Evolutionary conservation across 2,113 vertebrate species (phyloP), one percentile per base, ranked within the genome.

Genomic region (Alces alces): DNA sequence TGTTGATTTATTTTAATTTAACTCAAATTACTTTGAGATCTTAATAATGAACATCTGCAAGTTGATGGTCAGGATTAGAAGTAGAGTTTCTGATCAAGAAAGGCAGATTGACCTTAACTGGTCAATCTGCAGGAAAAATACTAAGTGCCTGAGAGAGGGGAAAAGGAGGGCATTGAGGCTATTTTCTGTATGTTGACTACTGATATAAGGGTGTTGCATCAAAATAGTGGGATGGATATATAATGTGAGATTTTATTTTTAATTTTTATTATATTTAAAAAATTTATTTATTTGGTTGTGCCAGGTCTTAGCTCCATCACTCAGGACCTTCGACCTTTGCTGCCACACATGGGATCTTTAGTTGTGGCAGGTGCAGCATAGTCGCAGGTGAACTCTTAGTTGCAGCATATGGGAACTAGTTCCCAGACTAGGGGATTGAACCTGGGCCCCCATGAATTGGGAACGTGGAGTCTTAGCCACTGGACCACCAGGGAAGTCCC

Each of bases 21-120:
- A 70, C 10, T 64, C 78, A 95, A 95, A 85, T 96, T 89, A 85
- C 60, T 93, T 89, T 89, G 60, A 95, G 36, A 97, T 78, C 21
- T 54, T 89, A 86, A 55, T 27, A 88, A 95, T 5, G 84, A 96
- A 91, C 25, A 95, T 83, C 64, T 93, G 27, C 45, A 87, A 90
- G 79, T 50, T 43, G 39, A 55, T 73, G 25, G 27, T 23, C 19
- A 85, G 33, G 11, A 96, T 88, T 80, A 76, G 39, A 93, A 86
- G 79, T 50, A 88, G 0, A 85, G 57, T 85, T 95, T 97, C 50
- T 97, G n/a, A 45, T 60, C 58, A 82, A 80, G 60, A 87, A 96
- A 91, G 23, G 33, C 33, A 96, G 64, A 82, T 1, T 33, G 79
- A 82, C 47, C 79, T 82, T 23, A 54, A 94, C 3, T 82, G 58